Base-by-base conservation (phyloP, 1,140 invertebrate species). In the Cherax quadricarinatus region DNA sequence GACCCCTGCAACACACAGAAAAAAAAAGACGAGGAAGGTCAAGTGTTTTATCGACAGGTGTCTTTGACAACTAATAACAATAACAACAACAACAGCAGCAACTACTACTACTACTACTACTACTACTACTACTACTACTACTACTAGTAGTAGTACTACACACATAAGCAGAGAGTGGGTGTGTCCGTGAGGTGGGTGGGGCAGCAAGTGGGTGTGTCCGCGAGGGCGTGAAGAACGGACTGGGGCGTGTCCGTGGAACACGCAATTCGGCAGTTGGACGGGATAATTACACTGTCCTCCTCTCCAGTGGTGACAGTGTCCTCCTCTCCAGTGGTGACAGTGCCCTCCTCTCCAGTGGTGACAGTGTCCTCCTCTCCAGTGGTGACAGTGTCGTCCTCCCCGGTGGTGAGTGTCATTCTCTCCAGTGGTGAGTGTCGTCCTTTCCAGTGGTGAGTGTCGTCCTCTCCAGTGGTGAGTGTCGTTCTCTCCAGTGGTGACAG, bases 211-310 rank as follows among this genome's bases (percentile, higher is more conserved):
- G 49, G 78, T 18, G 78, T 48, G 78, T 41, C 30, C 30, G 30
- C 4, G 6, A 14, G 30, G 9, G 49, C 21, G 49, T 41, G 78
- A 48, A 41, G 12, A 41, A n/a, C 30, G 78, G 30, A 51, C 78
- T 9, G 78, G 73, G 73, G 70, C 16, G 73, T 87, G 86, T 80
- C 73, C 2, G 24, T 57, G 48, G 7, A 7, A 87, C 86, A 87
- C 57, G 86, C 86, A 87, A 87, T 87, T 53, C 73, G 86, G 51
- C 73, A 87, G 86, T 87, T 79, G 57, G 16, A 49, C 24, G 18
- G 70, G 30, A 16, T 79, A 87, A 87, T 87, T 79, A 87, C 53
- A 79, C n/a, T 41, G 73, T 60, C 49, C 30, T 41, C 30, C 30
- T 41, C 30, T 41, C 30, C 30, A 41, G 30, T 41, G 30, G 30